Evolutionary conservation across 2,888 invertebrate species (phyloP), one percentile per base, ranked within the genome.

Genomic region (Allolobophora icterica): DNA sequence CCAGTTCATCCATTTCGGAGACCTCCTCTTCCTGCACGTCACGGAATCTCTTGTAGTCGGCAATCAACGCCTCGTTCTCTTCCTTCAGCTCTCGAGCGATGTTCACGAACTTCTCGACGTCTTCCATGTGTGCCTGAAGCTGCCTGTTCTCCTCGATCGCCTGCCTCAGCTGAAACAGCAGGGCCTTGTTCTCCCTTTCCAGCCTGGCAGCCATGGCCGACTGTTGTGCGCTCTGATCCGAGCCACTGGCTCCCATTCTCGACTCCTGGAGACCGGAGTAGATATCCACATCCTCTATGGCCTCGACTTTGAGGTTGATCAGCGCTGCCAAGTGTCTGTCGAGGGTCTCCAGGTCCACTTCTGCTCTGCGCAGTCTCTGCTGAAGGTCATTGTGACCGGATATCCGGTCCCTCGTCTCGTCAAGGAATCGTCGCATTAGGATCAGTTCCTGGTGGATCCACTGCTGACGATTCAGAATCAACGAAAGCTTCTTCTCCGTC

Each of bases 401-500:
- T 33, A 90, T 83, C 84, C 84, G 40, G 30, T 71, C 38, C 33
- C n/a, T 35, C 40, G 34, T 34, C 21, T 52, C 90, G 21, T 84
- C 38, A 30, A 90, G 84, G 33, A 84, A 90, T 84, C 11, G 38
- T n/a, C 45, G 38, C 90, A 90, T 83, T 5, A 83, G 84, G 33
- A 71, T n/a, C 45, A 92, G 87, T 34, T 92, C 92, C 84, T 92
- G 45, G n/a, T 91, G 71, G 11, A 91, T 34, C 92, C 92, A 92
- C 33, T 92, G 89, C 83, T 91, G 92, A 33, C 91, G 89, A 34
- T 58, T 91, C 17, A 90, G 24, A 19, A 91, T 90, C 35, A 92
- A n/a, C 33, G 90, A 42, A 30, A 92, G 89, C 84, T 90, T 87
- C 71, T 52, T 38, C 83, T 91, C 45, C 52, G 91, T 83, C 34